Base-by-base conservation (phyloP, 2,888 invertebrate species). In the Masnerella sp. region DNA sequence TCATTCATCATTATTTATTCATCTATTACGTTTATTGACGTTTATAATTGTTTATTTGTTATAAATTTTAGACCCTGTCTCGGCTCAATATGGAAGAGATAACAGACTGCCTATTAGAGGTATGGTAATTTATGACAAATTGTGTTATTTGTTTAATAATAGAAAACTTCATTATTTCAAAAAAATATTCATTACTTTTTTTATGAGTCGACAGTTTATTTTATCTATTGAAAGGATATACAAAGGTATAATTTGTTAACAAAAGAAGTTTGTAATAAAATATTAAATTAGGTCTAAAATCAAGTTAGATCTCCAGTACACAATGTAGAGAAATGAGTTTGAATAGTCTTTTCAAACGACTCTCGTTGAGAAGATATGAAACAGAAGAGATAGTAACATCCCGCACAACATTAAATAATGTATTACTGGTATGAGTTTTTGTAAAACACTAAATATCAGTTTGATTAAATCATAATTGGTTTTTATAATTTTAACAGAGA, bases 101-200 rank as follows among this genome's bases (percentile, higher is more conserved):
- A 80, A 73, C 1, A 80, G 82, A 58, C 28, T 68, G 14, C 61
- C 76, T 5, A 7, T 52, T 5, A 80, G 81, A 80, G 83, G 85
- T 84, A 75, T 77, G 52, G n/a, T 20, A 14, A 51, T 47, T 47
- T 14, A 40, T 30, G 28, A 7, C 8, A 8, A 14, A 25, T 25
- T 12, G 11, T 9, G 28, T 28, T 28, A 1, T 3, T 9, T 28
- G 28, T 9, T 2, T 28, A 25, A 25, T 25, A 25, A 25, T 25
- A 25, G 7, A 25, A 4, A 25, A 5, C 4, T 25, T 25, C 5
- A 25, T 25, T 5, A 5, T 25, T 25, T 5, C 25, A 25, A 25
- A 5, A 25, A 4, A 25, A 5, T 25, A 5, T 25, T 25, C 4
- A 4, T 25, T 25, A 7, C 4, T 5, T 25, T 25, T 25, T 25